phyloP scores from a whole-genome alignment of 2,797 vertebrate species.

The Rallus crepitans region DNA sequence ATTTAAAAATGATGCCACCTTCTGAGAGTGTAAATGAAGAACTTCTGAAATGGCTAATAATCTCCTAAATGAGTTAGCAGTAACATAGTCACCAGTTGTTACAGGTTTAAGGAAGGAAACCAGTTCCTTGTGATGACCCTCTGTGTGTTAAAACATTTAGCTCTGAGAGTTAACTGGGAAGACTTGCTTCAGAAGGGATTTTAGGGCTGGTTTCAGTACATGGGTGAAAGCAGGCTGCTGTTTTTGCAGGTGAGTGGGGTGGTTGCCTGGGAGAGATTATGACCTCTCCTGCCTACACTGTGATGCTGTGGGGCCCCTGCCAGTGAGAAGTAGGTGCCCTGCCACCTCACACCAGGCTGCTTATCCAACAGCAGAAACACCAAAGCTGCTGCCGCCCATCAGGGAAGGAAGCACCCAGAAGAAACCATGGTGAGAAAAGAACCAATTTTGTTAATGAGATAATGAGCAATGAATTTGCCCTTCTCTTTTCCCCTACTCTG shows the following conservation, averaged over 20 bases:
- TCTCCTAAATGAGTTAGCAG: neutral
- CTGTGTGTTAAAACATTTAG: neutral
- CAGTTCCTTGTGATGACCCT: neutral
- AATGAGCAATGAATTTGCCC: neutral
- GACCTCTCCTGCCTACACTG: slow-evolving; percentile 25
- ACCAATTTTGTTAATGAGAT: neutral
- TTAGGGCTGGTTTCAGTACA: neutral
- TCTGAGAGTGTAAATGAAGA: neutral
- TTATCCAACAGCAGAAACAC: slow-evolving; percentile 39
- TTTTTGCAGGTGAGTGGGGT: neutral
- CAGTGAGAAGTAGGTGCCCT: neutral
- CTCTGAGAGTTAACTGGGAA: neutral
- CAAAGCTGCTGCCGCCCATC: slow-evolving; percentile 14
- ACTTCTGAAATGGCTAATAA: neutral
- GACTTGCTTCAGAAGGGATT: neutral
- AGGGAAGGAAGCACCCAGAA: neutral
- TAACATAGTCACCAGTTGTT: neutral
- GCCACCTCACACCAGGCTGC: neutral
- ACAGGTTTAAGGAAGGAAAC: neutral
- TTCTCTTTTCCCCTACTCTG: neutral
- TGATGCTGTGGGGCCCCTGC: slow-evolving; percentile 27
- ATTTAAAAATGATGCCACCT: neutral
- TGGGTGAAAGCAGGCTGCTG: neutral
- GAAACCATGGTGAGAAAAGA: slow-evolving; percentile 4
- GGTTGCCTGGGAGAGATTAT: slow-evolving; percentile 37